phyloP scores from a whole-genome alignment of 1,140 invertebrate genomes.

The Megalopta genalis region DNA sequence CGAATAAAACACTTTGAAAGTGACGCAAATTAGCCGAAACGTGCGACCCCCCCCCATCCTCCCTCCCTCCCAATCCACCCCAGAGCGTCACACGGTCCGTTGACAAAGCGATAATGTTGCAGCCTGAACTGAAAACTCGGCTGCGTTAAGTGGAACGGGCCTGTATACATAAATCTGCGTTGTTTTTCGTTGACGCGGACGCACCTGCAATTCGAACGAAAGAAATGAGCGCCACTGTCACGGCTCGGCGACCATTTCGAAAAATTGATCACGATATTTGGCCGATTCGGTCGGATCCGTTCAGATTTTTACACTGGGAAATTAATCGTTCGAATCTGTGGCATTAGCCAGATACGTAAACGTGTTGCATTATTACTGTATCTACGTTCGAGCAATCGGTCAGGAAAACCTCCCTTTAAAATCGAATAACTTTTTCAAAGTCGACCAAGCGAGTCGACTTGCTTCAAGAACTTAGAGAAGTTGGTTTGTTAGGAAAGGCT shows the following conservation, averaged over 20 bases:
- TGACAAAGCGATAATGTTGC: slow-evolving; percentile 35
- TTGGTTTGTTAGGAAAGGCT: too few relatives aligned
- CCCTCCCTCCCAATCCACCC: too few relatives aligned
- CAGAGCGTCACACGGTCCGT: too few relatives aligned
- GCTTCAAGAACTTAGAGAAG: too few relatives aligned
- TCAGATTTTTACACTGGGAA: background rate
- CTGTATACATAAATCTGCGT: slow-evolving; percentile 11
- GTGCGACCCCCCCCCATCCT: background rate
- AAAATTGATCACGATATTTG: background rate
- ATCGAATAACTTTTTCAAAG: too few relatives aligned
- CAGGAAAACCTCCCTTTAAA: too few relatives aligned
- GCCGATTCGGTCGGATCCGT: background rate
- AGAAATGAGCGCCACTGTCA: background rate
- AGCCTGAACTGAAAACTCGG: slow-evolving; percentile 1
- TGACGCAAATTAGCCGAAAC: slow-evolving; percentile 37
- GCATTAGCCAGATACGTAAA: too few relatives aligned
- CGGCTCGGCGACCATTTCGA: background rate
- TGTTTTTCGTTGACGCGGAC: slow-evolving; percentile 4
- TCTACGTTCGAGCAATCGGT: too few relatives aligned
- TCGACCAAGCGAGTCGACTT: too few relatives aligned
- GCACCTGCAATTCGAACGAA: background rate
- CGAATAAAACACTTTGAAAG: slow-evolving; percentile 43
- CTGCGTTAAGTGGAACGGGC: slow-evolving; percentile 17
- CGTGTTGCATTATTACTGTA: too few relatives aligned
- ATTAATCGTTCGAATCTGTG: background rate